Conservation (phyloP, 2,888 invertebrate species). For the Lasioglossum vierecki region DNA sequence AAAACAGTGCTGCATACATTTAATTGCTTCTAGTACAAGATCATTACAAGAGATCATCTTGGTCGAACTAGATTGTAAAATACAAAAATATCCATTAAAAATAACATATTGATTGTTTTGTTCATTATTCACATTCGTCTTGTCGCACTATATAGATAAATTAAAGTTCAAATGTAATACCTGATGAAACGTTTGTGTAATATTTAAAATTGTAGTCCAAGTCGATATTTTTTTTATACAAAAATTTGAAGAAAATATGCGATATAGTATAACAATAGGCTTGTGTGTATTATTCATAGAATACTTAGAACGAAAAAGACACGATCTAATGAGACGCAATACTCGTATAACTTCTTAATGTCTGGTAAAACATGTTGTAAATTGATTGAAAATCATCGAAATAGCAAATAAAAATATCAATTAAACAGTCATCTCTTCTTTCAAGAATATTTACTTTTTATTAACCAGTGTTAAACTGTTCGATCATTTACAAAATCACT, state of each 20-base stretch:
- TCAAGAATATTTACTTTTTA: slow-evolving; percentile 19
- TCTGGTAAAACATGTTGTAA: slow-evolving; percentile 58
- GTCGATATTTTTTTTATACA: slow-evolving; percentile 68
- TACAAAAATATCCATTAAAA: slow-evolving; percentile 21
- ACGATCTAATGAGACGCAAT: slow-evolving; percentile 62
- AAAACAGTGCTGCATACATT: slow-evolving; percentile 25
- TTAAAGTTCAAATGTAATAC: slow-evolving; percentile 59
- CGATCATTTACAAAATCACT: neutral
- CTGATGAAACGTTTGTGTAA: slow-evolving; percentile 56
- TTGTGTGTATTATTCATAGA: slow-evolving; percentile 55
- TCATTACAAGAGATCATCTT: slow-evolving; percentile 10
- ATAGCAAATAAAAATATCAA: slow-evolving; percentile 61
- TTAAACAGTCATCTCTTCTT: slow-evolving; percentile 33
- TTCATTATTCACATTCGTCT: slow-evolving; percentile 69
- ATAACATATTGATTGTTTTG: slow-evolving; percentile 42
- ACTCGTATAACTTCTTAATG: slow-evolving; percentile 59
- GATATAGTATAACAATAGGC: slow-evolving; percentile 58
- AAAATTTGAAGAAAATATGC: slow-evolving; percentile 34
- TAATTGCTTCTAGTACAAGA: slow-evolving; percentile 26
- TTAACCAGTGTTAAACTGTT: neutral
- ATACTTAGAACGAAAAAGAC: slow-evolving; percentile 41
- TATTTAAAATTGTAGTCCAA: slow-evolving; percentile 50
- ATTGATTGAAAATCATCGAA: slow-evolving; percentile 61
- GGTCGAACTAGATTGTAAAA: slow-evolving; percentile 20
- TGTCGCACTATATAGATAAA: slow-evolving; percentile 34